Base-by-base conservation (phyloP, 1,140 invertebrate genomes). In the Conopomorpha cramerella region DNA sequence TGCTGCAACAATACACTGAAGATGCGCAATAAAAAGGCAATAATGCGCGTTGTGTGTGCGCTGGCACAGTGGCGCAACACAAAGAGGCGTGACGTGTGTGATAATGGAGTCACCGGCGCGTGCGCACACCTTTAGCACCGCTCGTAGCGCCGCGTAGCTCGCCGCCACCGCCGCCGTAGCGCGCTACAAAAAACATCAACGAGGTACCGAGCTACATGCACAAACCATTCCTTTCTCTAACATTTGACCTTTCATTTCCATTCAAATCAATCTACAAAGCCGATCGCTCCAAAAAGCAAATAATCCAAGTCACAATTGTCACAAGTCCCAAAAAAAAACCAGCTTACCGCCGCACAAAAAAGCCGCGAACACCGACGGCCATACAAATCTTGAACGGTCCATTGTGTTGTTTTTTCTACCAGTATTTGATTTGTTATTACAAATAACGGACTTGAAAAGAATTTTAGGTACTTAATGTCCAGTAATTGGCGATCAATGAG, bases 401-500 rank as follows among this genome's bases (percentile, higher is more conserved):
- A 62, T 74, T 74, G 70, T 74, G 43, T 65, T 64, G 64, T 64
- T 59, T 51, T 39, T 49, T 41, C 45, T n/a, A n/a, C n/a, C n/a
- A 51, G 48, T 61, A 62, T 74, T 65, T 76, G 65, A 76, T 72
- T 76, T 71, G 67, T 76, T 66, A 43, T 63, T 63, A 72, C 71
- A 76, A 72, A 76, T 71, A 68, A 51, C 52, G 52, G 56, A 59
- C 55, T 59, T 68, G 57, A 68, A 72, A 67, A 57, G 71, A 65
- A 54, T 66, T 71, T 60, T 51, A 76, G 64, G 71, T 72, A 76
- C 71, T 76, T 76, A 70, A 76, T 72, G 71, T 76, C 67, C 71
- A 60, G 71, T 76, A 76, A 76, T 76, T 72, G 71, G 66, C 67
- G 71, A 76, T 76, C 67, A 76, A 72, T 76, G 64, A 68, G 67